Evolutionary conservation across 2,888 invertebrate genomes (phyloP).

Genomic region (Cosmia trapezina): DNA sequence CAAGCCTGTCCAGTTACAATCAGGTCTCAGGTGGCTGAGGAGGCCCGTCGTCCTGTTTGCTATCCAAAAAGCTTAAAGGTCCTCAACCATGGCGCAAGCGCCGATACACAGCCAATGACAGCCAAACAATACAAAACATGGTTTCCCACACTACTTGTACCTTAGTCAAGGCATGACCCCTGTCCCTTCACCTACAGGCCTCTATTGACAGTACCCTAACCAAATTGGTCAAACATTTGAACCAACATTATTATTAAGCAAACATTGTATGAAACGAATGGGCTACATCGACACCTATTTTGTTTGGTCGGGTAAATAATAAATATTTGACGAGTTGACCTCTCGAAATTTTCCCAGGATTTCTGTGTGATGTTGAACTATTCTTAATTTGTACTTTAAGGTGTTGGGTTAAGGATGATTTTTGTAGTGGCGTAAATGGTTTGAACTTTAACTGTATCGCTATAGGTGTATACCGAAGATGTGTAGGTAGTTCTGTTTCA

Average conservation of each 20-base stretch:
- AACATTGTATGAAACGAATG: constrained; percentile 75
- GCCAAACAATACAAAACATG: constrained; percentile 49
- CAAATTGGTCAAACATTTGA: constrained; percentile 74
- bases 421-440: constrained; percentile 20
- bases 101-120: constrained; percentile 46
- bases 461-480: constrained; percentile 21
- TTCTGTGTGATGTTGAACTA: constrained; percentile 8
- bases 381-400: constrained; percentile 26
- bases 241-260: constrained; percentile 59
- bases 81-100: constrained; percentile 22
- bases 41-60: constrained; percentile 29
- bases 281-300: constrained; percentile 84
- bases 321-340: constrained; percentile 74
- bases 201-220: constrained; percentile 78
- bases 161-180: constrained; percentile 57
- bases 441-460: constrained; percentile 51
- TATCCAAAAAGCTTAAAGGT: constrained; percentile 36
- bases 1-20: not conserved
- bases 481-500: constrained; percentile 15
- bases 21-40: not conserved
- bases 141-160: constrained; percentile 62
- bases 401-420: constrained; percentile 3
- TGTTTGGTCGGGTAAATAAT: constrained; percentile 79
- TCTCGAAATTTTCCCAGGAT: constrained; percentile 81
- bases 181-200: constrained; percentile 76